Percentiles rank a stretch among this genome's conserved stretches.
These are phyloP conservation scores for Allacma fusca DNA, from an alignment of 2,888 invertebrate species.

Conservation along the genomic window DNA sequence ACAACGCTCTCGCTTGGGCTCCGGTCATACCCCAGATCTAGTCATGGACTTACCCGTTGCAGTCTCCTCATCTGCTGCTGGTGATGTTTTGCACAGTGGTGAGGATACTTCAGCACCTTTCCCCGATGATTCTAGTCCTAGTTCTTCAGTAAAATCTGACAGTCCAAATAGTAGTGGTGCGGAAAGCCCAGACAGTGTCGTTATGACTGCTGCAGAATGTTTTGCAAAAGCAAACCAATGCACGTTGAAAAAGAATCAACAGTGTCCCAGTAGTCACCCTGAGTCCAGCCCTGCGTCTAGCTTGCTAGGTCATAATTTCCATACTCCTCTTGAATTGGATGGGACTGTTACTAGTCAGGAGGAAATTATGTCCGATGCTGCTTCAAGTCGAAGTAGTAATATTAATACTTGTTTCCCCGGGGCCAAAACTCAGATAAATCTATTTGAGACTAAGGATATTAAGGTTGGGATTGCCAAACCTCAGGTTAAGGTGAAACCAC, in stretches of 20 bases:
- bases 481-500: constrained; percentile 81
- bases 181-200: constrained; percentile 67
- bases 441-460: constrained; percentile 44
- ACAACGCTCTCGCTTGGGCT: constrained; percentile 43
- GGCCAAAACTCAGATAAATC: constrained; percentile 29
- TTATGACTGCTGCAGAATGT: constrained; percentile 77
- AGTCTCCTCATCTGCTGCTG: constrained; percentile 61
- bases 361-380: background rate
- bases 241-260: constrained; percentile 77
- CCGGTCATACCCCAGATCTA: constrained; percentile 73
- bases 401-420: constrained; percentile 38
- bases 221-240: constrained; percentile 82
- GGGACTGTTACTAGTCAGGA: constrained; percentile 34
- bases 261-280: constrained; percentile 61
- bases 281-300: constrained; percentile 38
- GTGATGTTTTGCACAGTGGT: constrained; percentile 21
- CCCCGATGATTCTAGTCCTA: constrained; percentile 19
- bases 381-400: background rate
- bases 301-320: constrained; percentile 33
- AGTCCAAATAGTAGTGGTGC: constrained; percentile 63
- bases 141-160: constrained; percentile 31
- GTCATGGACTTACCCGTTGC: constrained; percentile 82
- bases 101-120: constrained; percentile 7
- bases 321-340: constrained; percentile 44
- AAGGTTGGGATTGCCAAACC: constrained; percentile 67